Evolutionary conservation across 2,888 invertebrate genomes (phyloP), one percentile per base, ranked within the genome.

Genomic region (Pecten maximus): DNA sequence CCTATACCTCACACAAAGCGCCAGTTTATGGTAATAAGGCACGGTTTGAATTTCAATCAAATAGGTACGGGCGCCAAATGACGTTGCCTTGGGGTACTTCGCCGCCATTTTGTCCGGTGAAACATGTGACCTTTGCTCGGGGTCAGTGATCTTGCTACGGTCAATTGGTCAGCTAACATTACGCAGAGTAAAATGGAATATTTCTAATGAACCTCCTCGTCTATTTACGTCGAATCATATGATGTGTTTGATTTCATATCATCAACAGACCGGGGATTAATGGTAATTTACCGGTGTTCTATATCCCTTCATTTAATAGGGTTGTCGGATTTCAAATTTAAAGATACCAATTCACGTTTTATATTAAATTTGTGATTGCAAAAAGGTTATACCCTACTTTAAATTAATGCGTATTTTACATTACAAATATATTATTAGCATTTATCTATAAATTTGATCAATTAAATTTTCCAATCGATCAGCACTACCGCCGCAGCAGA

Each of bases 301-400:
- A 28, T 35, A 74, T 35, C 74, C 28, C 8, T 8, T 12, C 15
- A 28, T 74, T 74, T 74, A 74, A 74, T 74, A 35, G 74, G 35
- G 35, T 74, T 28, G 35, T 74, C 74, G 23, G 74, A 74, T 74
- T 35, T 74, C 74, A 74, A 74, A 74, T 74, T 44, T 74, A 74
- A 54, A 54, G 6, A 23, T 54, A 74, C 74, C 74, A 74, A 74
- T 35, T 28, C 35, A 35, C 8, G 35, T 74, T 6, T 12, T 44
- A 35, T 74, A 74, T 35, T 74, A 10, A 74, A 35, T 12, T 35
- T 35, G 0, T 74, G 74, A 74, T 35, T 74, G 28, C 74, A 12
- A 28, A 74, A 74, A 74, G 74, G 74, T 74, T 35, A 74, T 12
- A 8, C 0, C 23, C 54, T 0, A 54, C 19, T 54, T 19, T 54